These are phyloP conservation scores for Mus pahari DNA, from an alignment of 2,113 vertebrate species.

Conservation along the genomic window DNA sequence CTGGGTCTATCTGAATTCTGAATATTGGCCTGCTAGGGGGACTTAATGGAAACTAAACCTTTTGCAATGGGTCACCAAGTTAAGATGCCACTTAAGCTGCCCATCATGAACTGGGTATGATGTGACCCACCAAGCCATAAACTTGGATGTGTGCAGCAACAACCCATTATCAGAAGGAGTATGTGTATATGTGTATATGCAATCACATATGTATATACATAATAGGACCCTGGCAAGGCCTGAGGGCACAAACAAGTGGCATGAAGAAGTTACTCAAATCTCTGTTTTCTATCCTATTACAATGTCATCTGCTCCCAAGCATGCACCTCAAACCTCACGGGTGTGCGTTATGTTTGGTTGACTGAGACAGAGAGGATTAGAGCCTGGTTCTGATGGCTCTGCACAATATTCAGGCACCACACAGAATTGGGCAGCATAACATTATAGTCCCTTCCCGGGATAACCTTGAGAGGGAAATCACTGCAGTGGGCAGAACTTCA, in stretches of 20 bases:
- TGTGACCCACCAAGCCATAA: neutral
- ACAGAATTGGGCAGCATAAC: neutral
- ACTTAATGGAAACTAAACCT: neutral
- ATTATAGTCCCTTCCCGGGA: neutral
- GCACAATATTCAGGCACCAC: neutral
- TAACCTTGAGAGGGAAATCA: neutral
- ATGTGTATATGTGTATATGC: neutral
- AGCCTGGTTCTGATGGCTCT: neutral
- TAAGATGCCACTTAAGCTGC: too few relatives aligned
- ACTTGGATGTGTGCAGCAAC: neutral
- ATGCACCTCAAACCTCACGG: neutral
- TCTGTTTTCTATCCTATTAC: neutral
- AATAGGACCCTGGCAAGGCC: neutral
- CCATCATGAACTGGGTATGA: too few relatives aligned
- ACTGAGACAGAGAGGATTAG: neutral
- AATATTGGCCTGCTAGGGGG: neutral
- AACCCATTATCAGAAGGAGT: neutral
- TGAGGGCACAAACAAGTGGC: neutral
- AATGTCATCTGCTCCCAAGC: neutral
- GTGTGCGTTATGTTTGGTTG: neutral
- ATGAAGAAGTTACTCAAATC: neutral
- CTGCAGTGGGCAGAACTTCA: neutral
- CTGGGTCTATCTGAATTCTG: neutral
- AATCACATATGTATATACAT: too few relatives aligned
- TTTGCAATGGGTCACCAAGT: too few relatives aligned